A percentile compares a stretch with the other conserved stretches of the same genome.
Evolutionary conservation across 2,113 vertebrate species (phyloP).

Genomic region (Lipotes vexillifer): DNA sequence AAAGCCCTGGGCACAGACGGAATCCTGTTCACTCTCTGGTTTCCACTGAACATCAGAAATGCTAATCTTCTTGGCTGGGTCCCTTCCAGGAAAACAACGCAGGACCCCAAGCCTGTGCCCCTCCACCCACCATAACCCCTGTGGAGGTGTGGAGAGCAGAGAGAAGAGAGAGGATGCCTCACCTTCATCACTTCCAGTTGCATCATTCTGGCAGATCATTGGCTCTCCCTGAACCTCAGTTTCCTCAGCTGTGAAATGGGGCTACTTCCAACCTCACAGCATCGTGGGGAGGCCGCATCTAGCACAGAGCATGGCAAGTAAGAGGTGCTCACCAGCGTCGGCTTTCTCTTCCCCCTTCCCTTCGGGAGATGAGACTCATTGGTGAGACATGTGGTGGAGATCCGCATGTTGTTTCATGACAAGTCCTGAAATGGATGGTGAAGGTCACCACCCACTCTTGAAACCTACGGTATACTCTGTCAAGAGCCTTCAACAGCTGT

Average conservation of each 20-base stretch:
- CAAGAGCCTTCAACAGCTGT: neutral
- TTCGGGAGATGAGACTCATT: neutral
- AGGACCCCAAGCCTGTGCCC: too few relatives aligned
- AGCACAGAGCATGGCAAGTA: neutral
- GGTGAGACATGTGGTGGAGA: neutral
- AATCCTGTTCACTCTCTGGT: conserved; percentile 31
- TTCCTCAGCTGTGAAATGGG: neutral
- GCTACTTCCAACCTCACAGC: neutral
- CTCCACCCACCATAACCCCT: neutral
- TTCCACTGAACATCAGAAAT: neutral
- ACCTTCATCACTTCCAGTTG: neutral
- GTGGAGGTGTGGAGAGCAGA: neutral
- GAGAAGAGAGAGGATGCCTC: neutral
- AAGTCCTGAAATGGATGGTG: neutral
- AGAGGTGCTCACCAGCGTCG: neutral
- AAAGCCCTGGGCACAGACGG: neutral
- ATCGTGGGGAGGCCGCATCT: neutral
- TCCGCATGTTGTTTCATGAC: accelerated
- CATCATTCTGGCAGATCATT: neutral
- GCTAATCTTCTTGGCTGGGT: neutral
- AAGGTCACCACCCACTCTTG: neutral
- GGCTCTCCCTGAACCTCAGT: neutral
- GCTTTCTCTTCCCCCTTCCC: neutral
- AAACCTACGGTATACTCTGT: neutral
- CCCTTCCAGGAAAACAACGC: neutral